Percentiles rank a stretch among this genome's conserved stretches.
Conservation (phyloP, 2,113 vertebrate genomes). For the Emydura subglobosa region DNA sequence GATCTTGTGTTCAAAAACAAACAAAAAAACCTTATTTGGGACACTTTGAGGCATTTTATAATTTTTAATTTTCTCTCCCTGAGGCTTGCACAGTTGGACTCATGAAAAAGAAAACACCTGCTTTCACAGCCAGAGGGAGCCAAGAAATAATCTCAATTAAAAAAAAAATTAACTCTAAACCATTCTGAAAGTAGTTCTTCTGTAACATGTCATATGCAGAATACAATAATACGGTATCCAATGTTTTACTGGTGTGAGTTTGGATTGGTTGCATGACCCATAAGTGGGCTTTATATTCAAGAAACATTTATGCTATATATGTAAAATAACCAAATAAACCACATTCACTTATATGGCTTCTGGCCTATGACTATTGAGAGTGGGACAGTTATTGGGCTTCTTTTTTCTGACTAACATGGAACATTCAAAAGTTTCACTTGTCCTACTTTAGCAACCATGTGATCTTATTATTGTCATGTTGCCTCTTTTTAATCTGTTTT, state of each 20-base stretch:
- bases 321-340: too few relatives aligned
- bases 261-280: too few relatives aligned
- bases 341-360: background rate
- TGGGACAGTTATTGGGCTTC: background rate
- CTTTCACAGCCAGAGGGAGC: background rate
- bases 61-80: background rate
- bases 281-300: background rate
- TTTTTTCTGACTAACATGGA: background rate
- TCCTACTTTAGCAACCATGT: background rate
- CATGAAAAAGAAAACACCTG: background rate
- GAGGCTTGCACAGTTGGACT: background rate
- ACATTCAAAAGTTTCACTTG: background rate
- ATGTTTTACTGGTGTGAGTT: background rate
- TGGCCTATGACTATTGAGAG: background rate
- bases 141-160: background rate
- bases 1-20: background rate
- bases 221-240: background rate
- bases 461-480: background rate
- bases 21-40: background rate
- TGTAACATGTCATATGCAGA: background rate
- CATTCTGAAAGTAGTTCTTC: background rate
- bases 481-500: background rate
- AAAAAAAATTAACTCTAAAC: background rate
- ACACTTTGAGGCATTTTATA: background rate
- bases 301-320: background rate